Base-by-base conservation (phyloP, 2,113 vertebrate genomes). In the Steatornis caripensis region DNA sequence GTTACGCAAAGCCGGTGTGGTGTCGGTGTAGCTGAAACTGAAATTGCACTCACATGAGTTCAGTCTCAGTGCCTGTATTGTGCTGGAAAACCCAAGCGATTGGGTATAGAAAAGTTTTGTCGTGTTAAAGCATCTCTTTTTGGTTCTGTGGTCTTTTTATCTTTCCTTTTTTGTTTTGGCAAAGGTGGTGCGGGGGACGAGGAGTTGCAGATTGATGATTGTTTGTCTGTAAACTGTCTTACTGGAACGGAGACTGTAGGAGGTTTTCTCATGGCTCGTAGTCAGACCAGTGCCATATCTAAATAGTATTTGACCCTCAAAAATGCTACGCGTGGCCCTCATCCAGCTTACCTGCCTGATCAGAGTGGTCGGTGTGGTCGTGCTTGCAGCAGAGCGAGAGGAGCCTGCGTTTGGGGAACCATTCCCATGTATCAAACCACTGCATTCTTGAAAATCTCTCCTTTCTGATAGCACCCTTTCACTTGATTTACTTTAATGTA, bases 201-300 rank as follows among this genome's bases (percentile, higher is more conserved):
- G 72, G 68, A 90, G 41, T 27, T 88, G 60, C 83, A 90, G 83
- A 62, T 37, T 81, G 90, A 54, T 83, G 55, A 78, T 74, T 93
- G 95, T 84, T 93, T 96, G 91, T 95, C 94, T 96, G 77, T 95
- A 87, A 96, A 87, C 93, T 32, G 5, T 77, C 66, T 85, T 79
- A 72, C 30, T 91, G 92, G 54, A 96, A 84, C 6, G 16, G 90
- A 93, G 87, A 39, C 70, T 69, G 91, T 87, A 53, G 93, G 93
- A 95, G 78, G 78, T 57, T 94, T 95, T 91, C 66, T 91, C 46
- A 15, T 85, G 81, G 70, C 71, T 90, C 81, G 93, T 87, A 88
- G 81, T 95, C 77, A 93, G 87, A 80, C 74, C 82, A 72, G 24
- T 87, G 87, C 66, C 71, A 83, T 89, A 86, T 32, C 57, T 69